Evolutionary conservation across 2,113 vertebrate species (phyloP).

Genomic region (Seriola rivoliana): DNA sequence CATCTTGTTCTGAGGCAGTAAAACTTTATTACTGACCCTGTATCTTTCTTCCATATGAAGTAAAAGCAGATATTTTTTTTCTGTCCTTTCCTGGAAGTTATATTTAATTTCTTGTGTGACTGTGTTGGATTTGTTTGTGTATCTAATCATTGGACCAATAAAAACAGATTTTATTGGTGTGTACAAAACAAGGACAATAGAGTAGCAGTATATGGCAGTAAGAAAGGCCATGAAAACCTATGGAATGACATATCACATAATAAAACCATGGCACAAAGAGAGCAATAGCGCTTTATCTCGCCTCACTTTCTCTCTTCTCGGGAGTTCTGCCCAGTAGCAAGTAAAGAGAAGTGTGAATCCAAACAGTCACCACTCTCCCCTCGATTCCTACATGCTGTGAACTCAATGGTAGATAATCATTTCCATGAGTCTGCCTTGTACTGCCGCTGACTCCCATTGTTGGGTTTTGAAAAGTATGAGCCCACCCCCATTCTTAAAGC

Average conservation of each 20-base stretch:
- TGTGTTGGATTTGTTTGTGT: constrained; percentile 31
- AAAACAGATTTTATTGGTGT: constrained; percentile 43
- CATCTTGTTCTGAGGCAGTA: too few relatives aligned
- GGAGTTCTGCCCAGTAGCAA: constrained; percentile 44
- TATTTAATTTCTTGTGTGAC: constrained; percentile 1
- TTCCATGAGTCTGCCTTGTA: constrained; percentile 44
- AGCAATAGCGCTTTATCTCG: constrained; percentile 36
- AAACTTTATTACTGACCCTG: constrained; percentile 19
- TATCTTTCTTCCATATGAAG: neutral
- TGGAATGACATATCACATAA: constrained; percentile 53
- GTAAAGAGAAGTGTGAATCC: constrained; percentile 24
- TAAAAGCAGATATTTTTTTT: neutral
- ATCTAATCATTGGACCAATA: constrained; percentile 45
- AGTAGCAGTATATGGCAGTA: neutral
- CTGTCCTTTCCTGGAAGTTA: neutral
- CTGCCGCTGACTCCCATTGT: constrained; percentile 19
- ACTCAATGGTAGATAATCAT: constrained; percentile 44
- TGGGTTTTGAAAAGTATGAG: neutral
- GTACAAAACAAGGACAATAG: constrained; percentile 36
- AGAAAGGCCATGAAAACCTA: constrained; percentile 6
- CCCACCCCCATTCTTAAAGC: too few relatives aligned
- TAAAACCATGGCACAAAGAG: constrained; percentile 45
- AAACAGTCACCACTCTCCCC: neutral
- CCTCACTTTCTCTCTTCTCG: constrained; percentile 2
- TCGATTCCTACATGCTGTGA: constrained; percentile 28